A percentile compares a stretch with the other conserved stretches of the same genome.
Evolutionary conservation across 2,797 vertebrate species (phyloP).

Genomic region (Tinamus major): DNA sequence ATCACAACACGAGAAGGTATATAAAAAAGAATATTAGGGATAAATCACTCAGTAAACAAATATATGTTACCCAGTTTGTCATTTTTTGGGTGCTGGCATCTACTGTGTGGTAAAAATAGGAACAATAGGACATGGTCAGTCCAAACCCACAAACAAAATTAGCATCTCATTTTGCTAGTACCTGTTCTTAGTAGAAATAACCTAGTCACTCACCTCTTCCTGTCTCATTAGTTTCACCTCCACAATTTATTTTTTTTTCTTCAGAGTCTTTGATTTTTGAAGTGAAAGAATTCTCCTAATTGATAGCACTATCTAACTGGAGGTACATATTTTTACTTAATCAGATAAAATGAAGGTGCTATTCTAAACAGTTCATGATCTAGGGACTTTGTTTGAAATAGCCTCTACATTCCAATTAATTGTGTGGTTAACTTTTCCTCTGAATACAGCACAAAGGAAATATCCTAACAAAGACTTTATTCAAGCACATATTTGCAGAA

Average conservation of each 20-base stretch:
- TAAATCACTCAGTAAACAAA: neutral
- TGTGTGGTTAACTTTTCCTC: constrained; percentile 34
- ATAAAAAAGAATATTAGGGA: neutral
- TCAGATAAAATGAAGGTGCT: too few relatives aligned
- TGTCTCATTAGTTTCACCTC: neutral
- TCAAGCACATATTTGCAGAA: neutral
- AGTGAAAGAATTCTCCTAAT: constrained; percentile 22
- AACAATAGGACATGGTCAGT: neutral
- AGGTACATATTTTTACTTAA: neutral
- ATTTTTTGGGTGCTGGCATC: neutral
- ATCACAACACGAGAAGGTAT: neutral
- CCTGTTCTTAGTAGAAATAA: neutral
- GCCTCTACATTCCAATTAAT: constrained; percentile 45
- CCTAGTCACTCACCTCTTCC: neutral
- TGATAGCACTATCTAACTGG: constrained; percentile 8
- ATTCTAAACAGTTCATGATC: too few relatives aligned
- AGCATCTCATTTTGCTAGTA: neutral
- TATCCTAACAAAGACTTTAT: constrained; percentile 37
- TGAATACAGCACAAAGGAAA: constrained; percentile 39
- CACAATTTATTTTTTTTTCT: neutral
- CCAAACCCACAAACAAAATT: neutral
- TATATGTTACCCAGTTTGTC: neutral
- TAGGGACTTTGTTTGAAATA: neutral
- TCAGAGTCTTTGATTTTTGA: neutral
- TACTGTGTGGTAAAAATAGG: neutral